Conservation (phyloP, 2,113 vertebrate species). For the Phylloscopus trochiloides region DNA sequence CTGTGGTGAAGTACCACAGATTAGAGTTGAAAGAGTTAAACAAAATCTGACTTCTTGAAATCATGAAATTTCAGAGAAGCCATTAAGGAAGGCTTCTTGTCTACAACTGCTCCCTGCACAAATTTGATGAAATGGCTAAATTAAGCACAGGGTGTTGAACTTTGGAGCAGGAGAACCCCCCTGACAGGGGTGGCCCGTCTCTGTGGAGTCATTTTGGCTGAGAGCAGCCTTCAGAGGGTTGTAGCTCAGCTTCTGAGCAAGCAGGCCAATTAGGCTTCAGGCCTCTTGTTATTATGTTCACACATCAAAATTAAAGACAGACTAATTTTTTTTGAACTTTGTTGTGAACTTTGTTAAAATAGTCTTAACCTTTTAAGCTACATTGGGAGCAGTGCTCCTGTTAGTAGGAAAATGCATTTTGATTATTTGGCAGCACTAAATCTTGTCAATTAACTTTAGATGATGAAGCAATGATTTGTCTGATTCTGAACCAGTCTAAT, state of each 20-base stretch:
- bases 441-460: not conserved
- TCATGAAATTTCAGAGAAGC: not conserved
- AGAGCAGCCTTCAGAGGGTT: not conserved
- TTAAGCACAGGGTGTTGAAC: not conserved
- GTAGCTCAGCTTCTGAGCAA: not conserved
- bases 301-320: not conserved
- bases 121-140: not conserved
- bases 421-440: not conserved
- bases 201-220: not conserved
- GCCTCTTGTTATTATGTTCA: not conserved
- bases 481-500: not conserved
- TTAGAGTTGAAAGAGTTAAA: not conserved
- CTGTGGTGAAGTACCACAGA: not conserved
- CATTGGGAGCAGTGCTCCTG: not conserved
- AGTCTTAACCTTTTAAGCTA: not conserved
- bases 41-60: not conserved
- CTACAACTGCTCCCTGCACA: not conserved
- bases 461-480: not conserved
- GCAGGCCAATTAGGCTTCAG: not conserved
- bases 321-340: not conserved
- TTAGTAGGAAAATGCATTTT: not conserved
- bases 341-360: not conserved
- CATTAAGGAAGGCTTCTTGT: not conserved
- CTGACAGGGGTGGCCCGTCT: not conserved
- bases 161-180: fast-evolving